phyloP scores from a whole-genome alignment of 2,113 vertebrate genomes.

The Strix uralensis region DNA sequence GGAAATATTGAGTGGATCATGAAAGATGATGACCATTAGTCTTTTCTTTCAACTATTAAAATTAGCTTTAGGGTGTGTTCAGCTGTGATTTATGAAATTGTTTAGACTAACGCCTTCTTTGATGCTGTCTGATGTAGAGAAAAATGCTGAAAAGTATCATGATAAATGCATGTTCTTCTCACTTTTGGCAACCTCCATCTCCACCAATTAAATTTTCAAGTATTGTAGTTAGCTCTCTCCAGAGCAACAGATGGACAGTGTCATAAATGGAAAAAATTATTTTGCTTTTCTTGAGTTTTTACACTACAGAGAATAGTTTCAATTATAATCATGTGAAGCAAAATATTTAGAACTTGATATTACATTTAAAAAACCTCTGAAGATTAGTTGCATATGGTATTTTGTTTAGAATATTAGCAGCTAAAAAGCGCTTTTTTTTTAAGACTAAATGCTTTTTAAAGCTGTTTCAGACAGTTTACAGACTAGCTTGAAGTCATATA shows the following conservation, averaged over 20 bases:
- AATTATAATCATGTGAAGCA: neutral
- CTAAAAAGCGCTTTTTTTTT: neutral
- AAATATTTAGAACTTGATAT: neutral
- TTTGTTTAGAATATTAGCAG: neutral
- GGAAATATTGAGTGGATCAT: conserved; percentile 87
- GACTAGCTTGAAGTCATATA: neutral
- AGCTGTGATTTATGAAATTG: conserved; percentile 80
- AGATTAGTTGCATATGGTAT: neutral
- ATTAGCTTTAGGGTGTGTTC: conserved; percentile 72
- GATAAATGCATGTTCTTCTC: conserved; percentile 75
- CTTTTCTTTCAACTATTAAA: conserved; percentile 77
- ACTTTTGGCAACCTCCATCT: conserved; percentile 67
- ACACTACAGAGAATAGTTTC: neutral
- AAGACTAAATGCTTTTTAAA: neutral
- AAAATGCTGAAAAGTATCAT: conserved; percentile 73
- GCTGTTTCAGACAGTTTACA: neutral
- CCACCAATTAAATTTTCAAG: conserved; percentile 48
- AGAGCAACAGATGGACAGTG: conserved; percentile 29
- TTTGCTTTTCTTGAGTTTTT: conserved; percentile 27
- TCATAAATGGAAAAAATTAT: neutral
- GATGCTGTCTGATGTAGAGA: conserved; percentile 77
- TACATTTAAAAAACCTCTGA: neutral
- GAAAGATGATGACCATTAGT: conserved; percentile 79
- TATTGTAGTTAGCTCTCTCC: conserved; percentile 3
- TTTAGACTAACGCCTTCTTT: conserved; percentile 85